Base-by-base conservation (phyloP, 1,140 invertebrate genomes). In the Caerostris extrusa region DNA sequence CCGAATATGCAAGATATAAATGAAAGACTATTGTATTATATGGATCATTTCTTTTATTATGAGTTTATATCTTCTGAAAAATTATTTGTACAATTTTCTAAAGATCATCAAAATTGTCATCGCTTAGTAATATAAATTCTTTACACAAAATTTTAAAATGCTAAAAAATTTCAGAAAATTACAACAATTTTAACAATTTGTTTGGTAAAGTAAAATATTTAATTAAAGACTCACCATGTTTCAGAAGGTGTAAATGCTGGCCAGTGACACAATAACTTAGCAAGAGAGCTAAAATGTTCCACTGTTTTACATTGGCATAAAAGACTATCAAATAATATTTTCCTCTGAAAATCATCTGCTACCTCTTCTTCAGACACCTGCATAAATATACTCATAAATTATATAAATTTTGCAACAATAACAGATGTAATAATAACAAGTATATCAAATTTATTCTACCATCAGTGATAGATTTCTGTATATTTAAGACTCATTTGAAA, bases 321-420 rank as follows among this genome's bases (percentile, higher is more conserved):
- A 17, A 90, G 77, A n/a, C 57, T 83, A 55, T 90, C 64, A 58
- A 90, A 85, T 69, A 90, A 85, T 17, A 90, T 55, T 57, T 64
- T 90, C 8, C 88, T 83, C 50, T 90, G 71, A 58, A 64, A 83
- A 34, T 90, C 60, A 58, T 90, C 93, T 83, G 83, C 90, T 58
- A 94, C 61, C 85, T 94, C 93, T 57, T 94, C 88, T 69, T 90
- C 77, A 12, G 86, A 90, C 6, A 94, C 53, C 87, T 94, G n/a
- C 6, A 55, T 50, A 55, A 69, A 88, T 64, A 81, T 53, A 7
- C 7, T 69, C 34, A 64, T 10, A 64, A 64, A 64, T 64, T 64
- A 64, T 10, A 64, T 10, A 64, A 64, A 64, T 64, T 10, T 10
- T 64, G 8, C 61, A 64, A 64, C 8, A 64, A 64, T 34, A 34